A percentile compares a stretch with the other conserved stretches of the same genome.
phyloP scores from a whole-genome alignment of 2,797 vertebrate genomes.

The Kryptolebias ocellatus region DNA sequence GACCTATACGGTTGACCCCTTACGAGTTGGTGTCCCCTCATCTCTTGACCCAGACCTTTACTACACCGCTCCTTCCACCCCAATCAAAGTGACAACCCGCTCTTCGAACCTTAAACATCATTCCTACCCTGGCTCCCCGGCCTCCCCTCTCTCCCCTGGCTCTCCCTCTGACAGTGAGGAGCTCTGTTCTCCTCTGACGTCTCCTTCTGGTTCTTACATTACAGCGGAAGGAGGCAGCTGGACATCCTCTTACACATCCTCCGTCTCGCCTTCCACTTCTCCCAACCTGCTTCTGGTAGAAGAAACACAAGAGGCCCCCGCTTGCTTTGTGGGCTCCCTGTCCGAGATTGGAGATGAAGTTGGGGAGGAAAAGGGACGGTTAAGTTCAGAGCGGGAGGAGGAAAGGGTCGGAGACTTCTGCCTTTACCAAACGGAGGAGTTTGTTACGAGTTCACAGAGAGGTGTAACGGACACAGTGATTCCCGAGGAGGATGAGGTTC shows the following conservation, averaged over 20 bases:
- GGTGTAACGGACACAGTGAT: conserved; percentile 65
- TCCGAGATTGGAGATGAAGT: conserved; percentile 85
- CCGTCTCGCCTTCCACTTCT: conserved; percentile 90
- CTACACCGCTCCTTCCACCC: conserved; percentile 94
- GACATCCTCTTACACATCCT: conserved; percentile 89
- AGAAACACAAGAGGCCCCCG: conserved; percentile 84
- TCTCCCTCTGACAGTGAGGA: conserved; percentile 84
- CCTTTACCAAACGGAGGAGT: conserved; percentile 63
- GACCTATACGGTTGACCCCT: conserved; percentile 78
- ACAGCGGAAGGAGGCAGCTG: conserved; percentile 95
- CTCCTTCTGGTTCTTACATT: conserved; percentile 94
- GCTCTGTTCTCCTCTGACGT: conserved; percentile 89
- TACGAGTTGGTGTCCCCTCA: conserved; percentile 75
- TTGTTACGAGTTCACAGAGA: conserved; percentile 50
- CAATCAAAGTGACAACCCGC: conserved; percentile 81
- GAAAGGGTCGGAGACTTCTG: conserved; percentile 56
- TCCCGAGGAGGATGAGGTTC: conserved; percentile 73
- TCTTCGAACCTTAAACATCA: conserved; percentile 78
- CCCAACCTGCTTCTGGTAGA: conserved; percentile 87
- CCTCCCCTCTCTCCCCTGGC: conserved; percentile 75
- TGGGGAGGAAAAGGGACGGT: conserved; percentile 77
- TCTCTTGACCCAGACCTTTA: conserved; percentile 88
- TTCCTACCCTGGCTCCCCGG: conserved; percentile 77
- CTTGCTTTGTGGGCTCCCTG: conserved; percentile 81
- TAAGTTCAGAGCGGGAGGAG: conserved; percentile 66